Base-by-base conservation (phyloP, 92 coral and sea anemone species). In the Ricordea florida region DNA sequence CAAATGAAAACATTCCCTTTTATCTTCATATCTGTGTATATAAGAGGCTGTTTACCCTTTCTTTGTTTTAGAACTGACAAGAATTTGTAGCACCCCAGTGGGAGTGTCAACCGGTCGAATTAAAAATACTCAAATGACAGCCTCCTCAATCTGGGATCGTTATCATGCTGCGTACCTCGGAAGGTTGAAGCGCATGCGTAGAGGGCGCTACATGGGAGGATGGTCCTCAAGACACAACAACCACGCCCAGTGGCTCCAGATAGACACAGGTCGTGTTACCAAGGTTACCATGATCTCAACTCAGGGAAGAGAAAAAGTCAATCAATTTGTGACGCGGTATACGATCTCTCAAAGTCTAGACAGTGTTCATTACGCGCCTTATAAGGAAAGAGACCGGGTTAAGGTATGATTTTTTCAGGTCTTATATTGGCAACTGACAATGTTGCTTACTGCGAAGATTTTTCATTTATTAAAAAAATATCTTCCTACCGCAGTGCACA, bases 161-260 rank as follows among this genome's bases (percentile, higher is more conserved):
- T 65, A 79, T 70, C 92, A 83, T 38, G 85, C 87, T 0, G 81
- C 97, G 3, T 79, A 62, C 70, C 82, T 74, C 35, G 97, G 90
- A 37, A 58, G 97, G 50, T 85, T 91, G 18, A 83, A 76, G 34
- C 53, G 71, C 31, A 65, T 44, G 42, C 93, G 92, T 30, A 65
- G 26, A 16, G 93, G 97, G 9, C 90, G 76, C 26, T 69, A 51
- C 60, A 63, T 87, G 82, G 90, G 93, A 46, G 96, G 96, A 17
- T 96, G 99, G 99, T 62, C 92, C 28, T 92, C 97, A 3, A 67
- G 87, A 35, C 85, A 85, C 59, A 89, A 89, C 41, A 92, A 96
- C 60, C 92, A 86, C 58, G 57, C 56, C 43, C 99, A 96, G 64
- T 96, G 93, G 93, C 65, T 96, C 10, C 88, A 87, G 63, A 41